A percentile compares a stretch with the other conserved stretches of the same genome.
Evolutionary conservation across 2,113 vertebrate genomes (phyloP).

Genomic region (Psittacula cyanocephala): DNA sequence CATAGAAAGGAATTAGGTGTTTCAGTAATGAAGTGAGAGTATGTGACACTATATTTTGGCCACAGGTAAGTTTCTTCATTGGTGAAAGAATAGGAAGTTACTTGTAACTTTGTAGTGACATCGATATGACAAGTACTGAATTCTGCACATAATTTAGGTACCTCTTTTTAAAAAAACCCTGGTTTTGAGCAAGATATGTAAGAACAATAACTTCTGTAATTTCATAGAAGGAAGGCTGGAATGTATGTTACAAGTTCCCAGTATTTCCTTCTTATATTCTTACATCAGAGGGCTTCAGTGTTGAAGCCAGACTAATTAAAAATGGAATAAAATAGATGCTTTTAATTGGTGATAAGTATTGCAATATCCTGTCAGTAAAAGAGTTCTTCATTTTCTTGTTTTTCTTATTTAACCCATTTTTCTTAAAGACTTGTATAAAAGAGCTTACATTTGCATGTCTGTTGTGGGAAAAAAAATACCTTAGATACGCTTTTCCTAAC

Average conservation of each 20-base stretch:
- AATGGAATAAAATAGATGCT: background rate
- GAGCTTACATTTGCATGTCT: background rate
- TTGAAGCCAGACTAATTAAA: background rate
- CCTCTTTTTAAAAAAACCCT: background rate
- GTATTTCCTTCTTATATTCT: background rate
- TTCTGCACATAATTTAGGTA: background rate
- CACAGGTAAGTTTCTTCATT: background rate
- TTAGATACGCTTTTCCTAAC: background rate
- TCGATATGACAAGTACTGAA: background rate
- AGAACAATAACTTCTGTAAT: background rate
- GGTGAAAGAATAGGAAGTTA: background rate
- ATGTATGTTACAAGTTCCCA: background rate
- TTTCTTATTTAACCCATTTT: background rate
- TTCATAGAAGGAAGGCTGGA: background rate
- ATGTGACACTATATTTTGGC: background rate
- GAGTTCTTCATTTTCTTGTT: background rate
- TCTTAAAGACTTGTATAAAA: background rate
- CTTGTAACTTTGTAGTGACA: background rate
- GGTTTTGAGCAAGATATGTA: background rate
- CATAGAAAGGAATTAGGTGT: background rate
- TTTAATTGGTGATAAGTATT: background rate
- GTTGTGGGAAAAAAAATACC: background rate
- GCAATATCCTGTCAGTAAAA: background rate
- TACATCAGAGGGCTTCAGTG: background rate
- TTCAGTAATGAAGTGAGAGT: background rate